Evolutionary conservation across 2,888 invertebrate genomes (phyloP).

Genomic region (Arge pagana): DNA sequence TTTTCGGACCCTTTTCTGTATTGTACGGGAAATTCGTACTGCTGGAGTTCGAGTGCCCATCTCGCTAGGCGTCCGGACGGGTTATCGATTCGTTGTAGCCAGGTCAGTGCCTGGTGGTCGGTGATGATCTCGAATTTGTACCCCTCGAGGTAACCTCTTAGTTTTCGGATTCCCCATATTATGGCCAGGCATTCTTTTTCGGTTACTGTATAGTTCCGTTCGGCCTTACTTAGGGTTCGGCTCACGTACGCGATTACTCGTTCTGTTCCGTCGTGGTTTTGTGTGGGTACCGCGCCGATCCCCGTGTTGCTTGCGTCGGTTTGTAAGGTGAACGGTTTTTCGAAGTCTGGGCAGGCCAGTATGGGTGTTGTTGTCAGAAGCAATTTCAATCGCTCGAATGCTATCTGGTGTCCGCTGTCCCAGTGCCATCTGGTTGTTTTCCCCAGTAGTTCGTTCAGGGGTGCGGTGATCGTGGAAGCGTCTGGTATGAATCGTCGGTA

Average conservation of each 20-base stretch:
- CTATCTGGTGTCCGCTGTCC: background rate
- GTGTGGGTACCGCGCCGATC: conserved; percentile 32
- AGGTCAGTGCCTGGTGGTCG: conserved; percentile 35
- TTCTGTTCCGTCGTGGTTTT: conserved; percentile 28
- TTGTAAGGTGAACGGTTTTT: conserved; percentile 22
- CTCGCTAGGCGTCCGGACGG: conserved; percentile 33
- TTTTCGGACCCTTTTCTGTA: no score
- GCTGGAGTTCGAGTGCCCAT: conserved; percentile 33
- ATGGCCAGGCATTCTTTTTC: conserved; percentile 37
- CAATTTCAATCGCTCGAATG: background rate
- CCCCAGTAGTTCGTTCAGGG: background rate
- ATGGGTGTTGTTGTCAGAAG: background rate
- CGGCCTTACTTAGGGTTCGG: conserved; percentile 26
- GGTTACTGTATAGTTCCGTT: conserved; percentile 33
- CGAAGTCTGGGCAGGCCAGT: background rate
- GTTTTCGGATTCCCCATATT: conserved; percentile 32
- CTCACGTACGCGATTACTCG: conserved; percentile 36
- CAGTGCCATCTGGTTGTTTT: background rate
- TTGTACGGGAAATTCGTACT: conserved; percentile 22
- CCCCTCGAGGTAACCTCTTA: conserved; percentile 33
- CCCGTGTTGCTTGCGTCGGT: conserved; percentile 29
- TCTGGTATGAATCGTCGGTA: conserved; percentile 15
- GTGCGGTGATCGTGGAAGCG: background rate
- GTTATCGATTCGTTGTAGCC: conserved; percentile 34
- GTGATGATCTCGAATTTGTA: conserved; percentile 33